Evolutionary conservation across 2,113 vertebrate species (phyloP), one percentile per base, ranked within the genome.

Genomic region (Centropristis striata): DNA sequence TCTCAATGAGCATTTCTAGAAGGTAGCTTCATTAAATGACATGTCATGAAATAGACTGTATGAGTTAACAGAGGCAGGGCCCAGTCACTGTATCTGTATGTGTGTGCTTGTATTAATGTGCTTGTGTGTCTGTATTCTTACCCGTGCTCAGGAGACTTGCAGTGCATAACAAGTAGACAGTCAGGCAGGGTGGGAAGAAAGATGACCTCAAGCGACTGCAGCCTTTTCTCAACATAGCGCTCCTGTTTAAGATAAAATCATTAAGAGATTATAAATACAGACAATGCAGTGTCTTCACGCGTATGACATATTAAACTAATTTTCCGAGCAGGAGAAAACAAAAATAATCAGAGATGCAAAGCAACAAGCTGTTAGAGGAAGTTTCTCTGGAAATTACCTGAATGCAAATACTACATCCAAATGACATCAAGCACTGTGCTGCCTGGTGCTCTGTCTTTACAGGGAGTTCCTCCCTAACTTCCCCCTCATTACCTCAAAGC

Each of bases 91-190:
- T 20, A 1, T 3, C 1, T 32, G 14, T 25, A 1, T 6, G 23
- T 46, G 32, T 59, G 28, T 28, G 28, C 7, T 10, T 21, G 15
- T 27, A 25, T 37, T 36, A 28, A 18, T 54, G 20, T 36, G 25
- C 15, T 23, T 37, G 8, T 28, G 23, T 47, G 63, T 60, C 4
- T 51, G n/a, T 51, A 4, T 53, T 58, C 70, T 80, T 82, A 92
- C 88, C 91, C 78, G 74, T 23, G 59, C 59, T 86, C 44, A 82
- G 13, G 50, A 90, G 53, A 53, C 46, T 25, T 7, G 73, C 71
- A 8, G 50, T 37, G 54, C 25, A 83, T 9, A 87, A 36, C 42
- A 86, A 46, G 39, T 80, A 47, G 16, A 77, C 27, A 23, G 55
- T 27, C 32, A 72, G n/a, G 49, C 70, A 25, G 23, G 44, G 36